These are phyloP conservation scores for Gymnoscopelus microlampas DNA, from an alignment of 2,797 vertebrate species.

Conservation along the genomic window DNA sequence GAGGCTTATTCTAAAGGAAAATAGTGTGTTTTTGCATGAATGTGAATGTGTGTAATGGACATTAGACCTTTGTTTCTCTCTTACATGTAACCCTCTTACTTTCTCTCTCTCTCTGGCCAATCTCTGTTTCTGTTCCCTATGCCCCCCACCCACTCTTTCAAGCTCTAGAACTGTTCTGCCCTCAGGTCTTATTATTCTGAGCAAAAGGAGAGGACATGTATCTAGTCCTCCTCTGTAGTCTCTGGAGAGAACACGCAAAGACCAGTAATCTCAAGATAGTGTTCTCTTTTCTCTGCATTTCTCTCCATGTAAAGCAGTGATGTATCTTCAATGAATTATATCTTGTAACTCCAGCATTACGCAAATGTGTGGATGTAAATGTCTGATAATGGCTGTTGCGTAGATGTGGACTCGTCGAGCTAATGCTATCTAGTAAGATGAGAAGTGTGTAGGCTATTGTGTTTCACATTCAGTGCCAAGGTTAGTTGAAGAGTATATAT, in stretches of 20 bases:
- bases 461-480: no score
- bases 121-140: not conserved
- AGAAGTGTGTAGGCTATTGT: not conserved
- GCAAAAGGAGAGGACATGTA: slow-evolving; percentile 47
- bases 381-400: not conserved
- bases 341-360: not conserved
- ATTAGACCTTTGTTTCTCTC: not conserved
- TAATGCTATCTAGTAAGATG: not conserved
- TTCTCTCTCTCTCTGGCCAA: no score
- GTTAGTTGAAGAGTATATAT: no score
- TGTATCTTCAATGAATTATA: not conserved
- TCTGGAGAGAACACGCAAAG: slow-evolving; percentile 46
- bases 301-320: not conserved
- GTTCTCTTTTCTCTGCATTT: slow-evolving; percentile 27
- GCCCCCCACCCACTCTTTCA: not conserved
- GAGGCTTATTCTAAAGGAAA: not conserved
- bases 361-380: not conserved
- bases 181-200: slow-evolving; percentile 54
- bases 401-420: not conserved
- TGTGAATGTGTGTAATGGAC: slow-evolving; percentile 8
- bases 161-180: slow-evolving; percentile 40
- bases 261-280: slow-evolving; percentile 52
- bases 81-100: not conserved
- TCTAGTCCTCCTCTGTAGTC: slow-evolving; percentile 48
- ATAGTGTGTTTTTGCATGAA: slow-evolving; percentile 2